Conservation (phyloP, 2,888 invertebrate genomes). For the Ectobius pallidus region DNA sequence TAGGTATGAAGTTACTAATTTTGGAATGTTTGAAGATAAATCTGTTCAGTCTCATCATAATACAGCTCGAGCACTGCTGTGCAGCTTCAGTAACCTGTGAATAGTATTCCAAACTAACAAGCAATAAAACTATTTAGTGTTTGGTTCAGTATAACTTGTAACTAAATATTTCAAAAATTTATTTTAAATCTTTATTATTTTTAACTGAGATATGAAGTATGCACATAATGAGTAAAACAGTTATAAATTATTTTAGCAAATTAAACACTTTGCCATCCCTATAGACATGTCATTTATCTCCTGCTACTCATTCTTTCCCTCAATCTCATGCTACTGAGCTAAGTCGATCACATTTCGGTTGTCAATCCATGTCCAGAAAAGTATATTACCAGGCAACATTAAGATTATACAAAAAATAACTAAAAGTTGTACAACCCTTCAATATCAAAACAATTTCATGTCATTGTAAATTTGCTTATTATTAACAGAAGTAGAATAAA, state of each 20-base stretch:
- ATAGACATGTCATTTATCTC: neutral
- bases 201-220: neutral
- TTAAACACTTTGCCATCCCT: conserved; percentile 27
- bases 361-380: too few species aligned
- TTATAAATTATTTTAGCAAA: conserved; percentile 31
- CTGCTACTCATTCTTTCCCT: neutral
- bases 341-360: too few species aligned
- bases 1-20: too few species aligned
- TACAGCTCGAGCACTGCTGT: conserved; percentile 13
- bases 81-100: conserved; percentile 16
- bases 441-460: too few species aligned
- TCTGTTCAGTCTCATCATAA: neutral
- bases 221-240: conserved; percentile 25
- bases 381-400: too few species aligned
- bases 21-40: too few species aligned
- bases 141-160: conserved; percentile 10
- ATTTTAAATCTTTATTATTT: conserved; percentile 19
- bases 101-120: conserved; percentile 23
- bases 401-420: too few species aligned
- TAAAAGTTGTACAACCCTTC: too few species aligned
- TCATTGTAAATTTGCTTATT: too few species aligned
- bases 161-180: neutral
- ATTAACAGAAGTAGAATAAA: too few species aligned
- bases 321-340: neutral
- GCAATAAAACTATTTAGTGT: conserved; percentile 24